Base-by-base conservation (phyloP, 1,140 invertebrate genomes). In the Neotoxoptera formosana region DNA sequence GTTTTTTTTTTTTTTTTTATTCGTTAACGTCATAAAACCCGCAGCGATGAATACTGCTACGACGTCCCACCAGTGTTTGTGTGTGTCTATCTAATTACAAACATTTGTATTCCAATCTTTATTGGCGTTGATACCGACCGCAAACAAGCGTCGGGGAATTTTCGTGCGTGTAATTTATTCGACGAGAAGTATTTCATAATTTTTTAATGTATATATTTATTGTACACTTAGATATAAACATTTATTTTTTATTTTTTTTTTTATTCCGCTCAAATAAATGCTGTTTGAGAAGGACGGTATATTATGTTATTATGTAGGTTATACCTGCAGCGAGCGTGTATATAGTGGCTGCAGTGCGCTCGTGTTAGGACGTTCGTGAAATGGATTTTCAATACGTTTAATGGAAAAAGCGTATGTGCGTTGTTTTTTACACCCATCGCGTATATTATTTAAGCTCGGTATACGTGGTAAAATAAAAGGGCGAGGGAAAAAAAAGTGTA, bases 381-480 rank as follows among this genome's bases (percentile, higher is more conserved):
- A 93, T 93, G 81, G 47, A 36, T 93, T 93, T 93, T 93, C 91
- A 93, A 93, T 93, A 93, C 60, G 36, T 86, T 92, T 93, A 93
- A 93, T 93, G 91, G 91, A 84, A 93, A 86, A 93, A 86, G 25
- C 48, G 34, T 53, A 41, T 83, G 81, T 20, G 25, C 21, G 36
- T 30, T 84, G 91, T 93, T 84, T 91, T 41, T 83, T 34, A 91
- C 90, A 83, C 60, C 45, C 89, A 67, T 60, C 56, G 89, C 89
- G 67, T 83, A 92, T 83, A 81, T 92, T 92, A 84, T 93, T 93
- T 84, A 93, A 86, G 91, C 48, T 92, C 76, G 47, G 48, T 93
- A 56, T 53, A 91, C 76, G 60, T 48, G 81, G 81, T 84, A 93
- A 84, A 86, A 93, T 93, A 93, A 93, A 93, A 92, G 90, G 67